Evolutionary conservation across 2,797 vertebrate genomes (phyloP), one percentile per base, ranked within the genome.

Genomic region (Mastacembelus armatus): DNA sequence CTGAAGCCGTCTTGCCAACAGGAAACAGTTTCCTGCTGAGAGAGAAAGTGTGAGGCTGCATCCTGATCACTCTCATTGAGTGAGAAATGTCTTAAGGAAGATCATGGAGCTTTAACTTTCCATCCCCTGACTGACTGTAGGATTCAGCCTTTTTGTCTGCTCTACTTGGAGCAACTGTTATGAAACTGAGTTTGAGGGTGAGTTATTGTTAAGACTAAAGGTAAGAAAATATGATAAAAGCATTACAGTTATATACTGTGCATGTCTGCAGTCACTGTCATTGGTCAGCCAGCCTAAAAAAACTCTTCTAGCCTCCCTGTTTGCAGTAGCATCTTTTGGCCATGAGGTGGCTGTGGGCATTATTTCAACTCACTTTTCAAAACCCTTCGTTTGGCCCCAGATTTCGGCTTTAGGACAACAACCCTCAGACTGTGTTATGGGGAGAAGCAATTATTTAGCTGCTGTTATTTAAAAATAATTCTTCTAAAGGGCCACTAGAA

Each of bases 41-140:
- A 29, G 50, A 76, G 64, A 63, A 80, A 61, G 66, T 58, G 45
- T 74, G 58, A 66, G 48, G 12, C 12, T 50, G 61, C 47, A 40
- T 71, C 51, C 52, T 27, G 44, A 48, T 71, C 51, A 26, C 54
- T 33, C 45, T 22, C 14, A 6, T 52, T 21, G 26, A 32, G 32
- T 39, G 33, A 54, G 36, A 15, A 16, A 16, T 24, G 14, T 35
- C 15, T 39, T 35, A 33, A 66, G 60, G 33, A 45, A 66, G 38
- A 60, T 52, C 47, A 27, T 8, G 6, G 26, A 30, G 12, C 57
- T 54, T 35, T 12, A 57, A 5, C 21, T 26, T 43, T 27, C n/a
- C 47, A 7, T 44, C 47, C 39, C 10, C 11, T 44, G 36, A 39
- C 32, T 44, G 45, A 63, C 42, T 44, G 27, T 21, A 19, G 27